phyloP scores from a whole-genome alignment of 2,113 vertebrate species.

The Zapus hudsonius region DNA sequence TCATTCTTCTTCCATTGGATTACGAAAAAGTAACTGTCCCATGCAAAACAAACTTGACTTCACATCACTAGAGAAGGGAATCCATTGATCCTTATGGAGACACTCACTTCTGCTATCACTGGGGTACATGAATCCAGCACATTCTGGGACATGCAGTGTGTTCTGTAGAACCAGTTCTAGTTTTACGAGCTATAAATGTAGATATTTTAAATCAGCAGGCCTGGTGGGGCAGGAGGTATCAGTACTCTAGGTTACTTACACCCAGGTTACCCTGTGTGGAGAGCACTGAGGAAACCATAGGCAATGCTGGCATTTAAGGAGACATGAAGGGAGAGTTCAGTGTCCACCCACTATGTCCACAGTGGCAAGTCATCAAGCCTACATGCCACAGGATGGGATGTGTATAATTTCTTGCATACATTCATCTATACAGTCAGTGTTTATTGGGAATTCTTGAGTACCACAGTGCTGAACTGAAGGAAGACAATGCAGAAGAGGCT shows the following conservation, averaged over 20 bases:
- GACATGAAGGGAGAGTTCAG: background rate
- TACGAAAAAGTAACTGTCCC: constrained; percentile 59
- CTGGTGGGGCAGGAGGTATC: background rate
- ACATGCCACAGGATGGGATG: background rate
- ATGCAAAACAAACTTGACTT: constrained; percentile 56
- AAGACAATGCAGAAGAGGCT: background rate
- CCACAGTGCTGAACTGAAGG: background rate
- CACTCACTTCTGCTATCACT: constrained; percentile 54
- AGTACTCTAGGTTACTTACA: background rate
- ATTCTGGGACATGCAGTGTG: constrained; percentile 62
- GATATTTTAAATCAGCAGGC: background rate
- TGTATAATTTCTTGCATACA: background rate
- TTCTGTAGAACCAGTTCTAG: constrained; percentile 35
- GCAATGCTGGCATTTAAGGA: background rate
- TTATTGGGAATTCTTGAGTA: background rate
- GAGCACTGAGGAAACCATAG: background rate
- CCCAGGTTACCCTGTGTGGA: background rate
- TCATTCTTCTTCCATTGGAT: constrained; percentile 19
- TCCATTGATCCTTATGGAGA: constrained; percentile 57
- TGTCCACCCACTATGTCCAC: background rate
- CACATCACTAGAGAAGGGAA: background rate
- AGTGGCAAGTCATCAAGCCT: background rate
- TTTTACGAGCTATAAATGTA: background rate
- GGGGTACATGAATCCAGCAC: constrained; percentile 49
- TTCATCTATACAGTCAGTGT: background rate